Evolutionary conservation across 2,888 invertebrate genomes (phyloP).

Genomic region (Orchestes rusci): DNA sequence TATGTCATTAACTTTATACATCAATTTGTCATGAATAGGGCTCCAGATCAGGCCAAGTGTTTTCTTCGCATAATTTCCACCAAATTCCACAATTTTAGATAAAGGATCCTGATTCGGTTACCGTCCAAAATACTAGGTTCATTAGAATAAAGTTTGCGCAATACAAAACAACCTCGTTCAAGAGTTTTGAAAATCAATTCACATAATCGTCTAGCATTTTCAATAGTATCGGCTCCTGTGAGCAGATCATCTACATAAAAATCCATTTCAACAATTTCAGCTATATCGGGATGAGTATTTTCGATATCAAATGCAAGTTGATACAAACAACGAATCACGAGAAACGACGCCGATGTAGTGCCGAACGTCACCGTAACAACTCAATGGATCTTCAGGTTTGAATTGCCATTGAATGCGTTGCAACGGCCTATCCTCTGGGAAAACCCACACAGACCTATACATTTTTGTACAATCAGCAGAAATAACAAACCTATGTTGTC

Average conservation of each 20-base stretch:
- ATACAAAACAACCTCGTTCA: slow-evolving; percentile 8
- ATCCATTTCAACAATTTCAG: too few species aligned
- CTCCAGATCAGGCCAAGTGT: slow-evolving; percentile 11
- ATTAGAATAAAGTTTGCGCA: slow-evolving; percentile 10
- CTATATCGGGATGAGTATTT: too few species aligned
- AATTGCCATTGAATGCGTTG: slow-evolving; percentile 22
- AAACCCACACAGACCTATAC: slow-evolving; percentile 19
- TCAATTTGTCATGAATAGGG: slow-evolving; percentile 5
- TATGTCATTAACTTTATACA: slow-evolving; percentile 7
- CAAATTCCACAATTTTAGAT: slow-evolving; percentile 10
- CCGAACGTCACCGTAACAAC: slow-evolving; percentile 20
- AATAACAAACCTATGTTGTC: slow-evolving; percentile 21
- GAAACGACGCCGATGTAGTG: slow-evolving; percentile 17
- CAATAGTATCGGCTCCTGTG: slow-evolving; percentile 15
- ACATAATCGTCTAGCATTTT: slow-evolving; percentile 4
- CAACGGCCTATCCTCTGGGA: too few species aligned
- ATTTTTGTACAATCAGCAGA: slow-evolving; percentile 24
- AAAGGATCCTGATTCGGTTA: slow-evolving; percentile 6
- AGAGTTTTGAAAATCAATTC: slow-evolving; percentile 2
- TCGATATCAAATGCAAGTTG: slow-evolving; percentile 18
- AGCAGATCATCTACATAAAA: too few species aligned
- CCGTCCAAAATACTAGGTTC: slow-evolving; percentile 4
- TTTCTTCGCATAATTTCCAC: slow-evolving; percentile 11
- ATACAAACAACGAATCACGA: slow-evolving; percentile 18
- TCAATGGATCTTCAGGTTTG: slow-evolving; percentile 4